Evolutionary conservation across 2,113 vertebrate genomes (phyloP).

Genomic region (Benitochromis conjunctus): DNA sequence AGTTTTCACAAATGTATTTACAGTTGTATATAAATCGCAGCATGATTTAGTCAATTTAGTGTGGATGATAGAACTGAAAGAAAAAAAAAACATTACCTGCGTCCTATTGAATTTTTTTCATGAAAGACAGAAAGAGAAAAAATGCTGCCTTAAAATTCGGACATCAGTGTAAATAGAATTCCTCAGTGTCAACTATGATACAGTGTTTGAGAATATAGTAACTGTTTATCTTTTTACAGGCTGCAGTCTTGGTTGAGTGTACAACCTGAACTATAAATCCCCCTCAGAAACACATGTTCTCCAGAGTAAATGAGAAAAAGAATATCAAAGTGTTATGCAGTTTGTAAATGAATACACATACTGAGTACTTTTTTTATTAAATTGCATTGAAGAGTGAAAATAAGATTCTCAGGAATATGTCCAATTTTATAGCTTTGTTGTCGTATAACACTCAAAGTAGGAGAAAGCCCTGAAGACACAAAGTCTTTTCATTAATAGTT

Average conservation of each 20-base stretch:
- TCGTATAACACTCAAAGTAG: background rate
- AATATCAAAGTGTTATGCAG: background rate
- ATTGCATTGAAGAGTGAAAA: background rate
- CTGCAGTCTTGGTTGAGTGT: background rate
- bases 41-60: background rate
- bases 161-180: background rate
- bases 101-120: background rate
- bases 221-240: background rate
- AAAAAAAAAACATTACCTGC: background rate
- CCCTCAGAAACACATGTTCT: background rate
- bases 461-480: background rate
- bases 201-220: background rate
- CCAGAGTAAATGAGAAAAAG: background rate
- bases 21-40: background rate
- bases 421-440: background rate
- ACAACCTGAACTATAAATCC: background rate
- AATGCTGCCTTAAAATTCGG: background rate
- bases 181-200: background rate
- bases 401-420: background rate
- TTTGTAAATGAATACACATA: background rate
- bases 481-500: background rate
- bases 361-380: background rate
- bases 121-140: background rate
- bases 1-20: background rate
- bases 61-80: background rate